Base-by-base conservation (phyloP, 2,888 invertebrate genomes). In the Agonum fuliginosum region DNA sequence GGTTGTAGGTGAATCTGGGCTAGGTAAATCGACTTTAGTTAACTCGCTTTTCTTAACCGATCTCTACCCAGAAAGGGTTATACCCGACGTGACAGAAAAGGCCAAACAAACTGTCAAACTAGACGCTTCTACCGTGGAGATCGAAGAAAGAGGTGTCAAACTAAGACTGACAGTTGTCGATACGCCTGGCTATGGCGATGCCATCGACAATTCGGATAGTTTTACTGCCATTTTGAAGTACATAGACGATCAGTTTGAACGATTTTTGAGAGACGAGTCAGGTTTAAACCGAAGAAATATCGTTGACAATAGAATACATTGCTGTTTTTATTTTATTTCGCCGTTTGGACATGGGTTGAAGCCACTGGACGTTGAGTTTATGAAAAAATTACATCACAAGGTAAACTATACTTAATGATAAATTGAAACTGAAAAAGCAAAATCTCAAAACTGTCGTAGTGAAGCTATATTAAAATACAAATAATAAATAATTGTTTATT, bases 261-360 rank as follows among this genome's bases (percentile, higher is more conserved):
- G 96, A 80, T 97, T 95, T 86, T 88, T 97, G 70, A 91, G 95
- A 43, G 97, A 97, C 83, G 98, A 98, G 88, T 97, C 97, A 84
- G 98, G 98, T 0, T 90, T 98, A 51, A 98, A 99, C 88, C 91
- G 98, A 58, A 93, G 97, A 80, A 97, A 98, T 86, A 98, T 99
- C 82, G 94, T 97, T 77, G 98, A 99, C 87, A 98, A 97, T 87
- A 92, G 98, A 84, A 97, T 99, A 82, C 98, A 99, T 86, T 98
- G 98, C 88, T 98, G 95, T 88, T 97, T 98, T 86, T 98, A 98
- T 87, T 98, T 98, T 87, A 96, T 98, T 85, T 97, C 97, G 75
- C 98, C 98, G 0, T 97, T 96, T 87, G 98, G 98, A 58, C 97
- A 98, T 88, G 97, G 97, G 95, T 88, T 98, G 81, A 97, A 97